A percentile compares a stretch with the other conserved stretches of the same genome.
These are phyloP conservation scores for Eupeodes corollae DNA, from an alignment of 1,140 invertebrate species.

Conservation along the genomic window DNA sequence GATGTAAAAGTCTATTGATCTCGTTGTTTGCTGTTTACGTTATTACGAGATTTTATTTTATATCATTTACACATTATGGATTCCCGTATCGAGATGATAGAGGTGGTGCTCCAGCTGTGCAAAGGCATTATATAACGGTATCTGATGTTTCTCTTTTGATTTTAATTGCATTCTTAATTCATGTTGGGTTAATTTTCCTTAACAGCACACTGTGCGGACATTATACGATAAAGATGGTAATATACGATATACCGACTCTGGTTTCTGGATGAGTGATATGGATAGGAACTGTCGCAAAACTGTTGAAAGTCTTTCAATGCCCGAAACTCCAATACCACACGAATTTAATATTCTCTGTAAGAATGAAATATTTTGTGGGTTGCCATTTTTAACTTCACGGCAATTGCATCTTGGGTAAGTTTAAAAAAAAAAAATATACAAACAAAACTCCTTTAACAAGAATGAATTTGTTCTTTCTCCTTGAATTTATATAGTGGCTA, in stretches of 20 bases:
- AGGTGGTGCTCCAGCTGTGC: slow-evolving; percentile 26
- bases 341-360: slow-evolving; percentile 34
- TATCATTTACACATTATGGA: slow-evolving; percentile 36
- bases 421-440: not conserved
- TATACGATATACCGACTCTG: slow-evolving; percentile 39
- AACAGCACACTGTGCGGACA: slow-evolving; percentile 43
- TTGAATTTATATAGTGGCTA: slow-evolving; percentile 10
- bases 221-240: slow-evolving; percentile 36
- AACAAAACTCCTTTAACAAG: not conserved
- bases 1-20: slow-evolving; percentile 4
- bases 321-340: slow-evolving; percentile 24
- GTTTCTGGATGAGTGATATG: slow-evolving; percentile 45
- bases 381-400: slow-evolving; percentile 43
- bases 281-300: slow-evolving; percentile 41
- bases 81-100: slow-evolving; percentile 42
- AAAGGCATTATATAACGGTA: slow-evolving; percentile 39
- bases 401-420: slow-evolving; percentile 37
- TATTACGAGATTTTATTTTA: slow-evolving; percentile 15
- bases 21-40: slow-evolving; percentile 5
- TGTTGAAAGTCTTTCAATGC: slow-evolving; percentile 35
- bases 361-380: slow-evolving; percentile 42
- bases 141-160: slow-evolving; percentile 2
- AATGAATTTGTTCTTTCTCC: not conserved
- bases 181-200: slow-evolving; percentile 9
- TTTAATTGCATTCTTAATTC: not conserved